Base-by-base conservation (phyloP, 1,140 invertebrate species). In the Lepidurus apus region DNA sequence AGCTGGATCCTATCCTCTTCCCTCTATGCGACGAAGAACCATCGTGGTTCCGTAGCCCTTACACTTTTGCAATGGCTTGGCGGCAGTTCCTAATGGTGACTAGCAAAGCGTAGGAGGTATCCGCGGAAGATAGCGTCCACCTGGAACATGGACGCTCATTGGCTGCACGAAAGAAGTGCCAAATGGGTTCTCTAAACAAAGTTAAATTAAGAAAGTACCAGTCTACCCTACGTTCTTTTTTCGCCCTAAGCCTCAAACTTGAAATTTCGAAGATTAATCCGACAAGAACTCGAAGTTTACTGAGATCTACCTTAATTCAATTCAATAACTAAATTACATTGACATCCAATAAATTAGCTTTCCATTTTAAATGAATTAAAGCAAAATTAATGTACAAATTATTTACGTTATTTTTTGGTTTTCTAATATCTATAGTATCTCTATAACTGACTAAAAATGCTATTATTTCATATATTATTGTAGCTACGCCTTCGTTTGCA, bases 151-250 rank as follows among this genome's bases (percentile, higher is more conserved):
- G 53, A 65, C 53, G 53, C 53, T 65, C 53, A 65, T 65, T 65
- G 53, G 53, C 53, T 65, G 53, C 53, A 65, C 53, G 53, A 65
- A 65, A 65, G 53, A 65, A 65, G 53, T 65, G 53, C 53, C 53
- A 65, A 65, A 65, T 65, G 53, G 53, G 53, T 65, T 65, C 53
- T 17, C 53, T 65, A 65, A 65, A 65, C 53, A 65, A 65, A 21
- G 53, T 65, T 65, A 65, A 65, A 65, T 65, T 65, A 65, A 65
- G 53, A 65, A 65, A 65, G 53, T 65, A 65, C 8, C 21, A 13
- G 17, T n/a, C 8, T 65, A n/a, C 13, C 53, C 17, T 9, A 65
- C 1, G 13, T 65, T 13, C 13, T 21, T 7, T 65, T 17, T 65
- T 65, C 13, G 0, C 21, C 2, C 34, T 34, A 34, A 47, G 45